Base-by-base conservation (phyloP, 2,797 vertebrate genomes). In the Oreortyx pictus region DNA sequence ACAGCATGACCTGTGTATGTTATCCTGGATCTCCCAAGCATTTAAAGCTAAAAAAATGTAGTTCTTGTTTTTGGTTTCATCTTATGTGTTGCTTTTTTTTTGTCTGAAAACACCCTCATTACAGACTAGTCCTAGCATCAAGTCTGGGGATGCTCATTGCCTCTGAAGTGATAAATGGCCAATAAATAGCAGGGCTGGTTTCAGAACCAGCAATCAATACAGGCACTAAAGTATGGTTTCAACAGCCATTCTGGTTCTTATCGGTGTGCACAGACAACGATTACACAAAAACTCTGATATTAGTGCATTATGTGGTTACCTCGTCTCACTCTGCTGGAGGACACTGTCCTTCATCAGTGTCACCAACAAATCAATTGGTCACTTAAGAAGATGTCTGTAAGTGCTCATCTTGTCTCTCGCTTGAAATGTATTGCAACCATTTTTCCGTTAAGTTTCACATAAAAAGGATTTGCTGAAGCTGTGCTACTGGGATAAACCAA, bases 191-290 rank as follows among this genome's bases (percentile, higher is more conserved):
- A 92, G 92, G 75, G 62, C 43, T 96, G 81, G 76, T 92, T 96
- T 94, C 89, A 96, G 92, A 96, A 83, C 59, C 80, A 78, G 89
- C 89, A 97, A 97, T 97, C 96, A 97, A 96, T 96, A 94, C 41
- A 88, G 88, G 90, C 78, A 90, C 81, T 90, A 75, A 91, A 80
- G 93, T 89, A 78, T 54, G 82, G 90, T 93, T 97, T 83, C 85
- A 87, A 90, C 20, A 49, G 84, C 89, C 16, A 14, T 88, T 91
- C 67, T 88, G 59, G 88, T 91, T 88, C 95, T 97, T 96, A 97
- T 97, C 96, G 8, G 57, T 90, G 94, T 70, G 83, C 93, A 67
- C 97, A 98, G 96, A 86, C 87, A 93, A 92, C 1, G 0, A 89
- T 94, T 94, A 96, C 86, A 90, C 85, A 96, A 95, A 97, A 97